Evolutionary conservation across 2,888 invertebrate genomes (phyloP).

Genomic region (Shargacucullia verbasci): DNA sequence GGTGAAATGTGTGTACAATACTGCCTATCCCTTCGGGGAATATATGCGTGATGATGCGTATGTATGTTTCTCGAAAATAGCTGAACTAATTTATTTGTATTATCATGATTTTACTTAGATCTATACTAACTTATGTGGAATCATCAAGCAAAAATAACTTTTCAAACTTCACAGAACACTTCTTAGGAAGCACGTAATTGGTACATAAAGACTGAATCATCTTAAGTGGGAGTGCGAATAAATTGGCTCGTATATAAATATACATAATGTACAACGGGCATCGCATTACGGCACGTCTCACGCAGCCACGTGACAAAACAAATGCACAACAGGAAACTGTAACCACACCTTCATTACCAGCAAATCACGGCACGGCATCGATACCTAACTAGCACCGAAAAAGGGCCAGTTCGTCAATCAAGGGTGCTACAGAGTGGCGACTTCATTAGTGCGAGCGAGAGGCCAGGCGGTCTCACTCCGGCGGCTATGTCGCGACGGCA

Average conservation of each 20-base stretch:
- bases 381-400: constrained; percentile 80
- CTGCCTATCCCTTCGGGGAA: too few species aligned
- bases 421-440: constrained; percentile 81
- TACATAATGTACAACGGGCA: constrained; percentile 3
- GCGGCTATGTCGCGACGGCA: constrained; percentile 83
- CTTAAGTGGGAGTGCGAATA: constrained; percentile 43
- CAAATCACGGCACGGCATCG: constrained; percentile 82
- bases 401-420: constrained; percentile 87
- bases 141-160: too few species aligned
- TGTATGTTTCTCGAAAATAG: too few species aligned
- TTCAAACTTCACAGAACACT: constrained; percentile 1
- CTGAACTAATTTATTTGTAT: too few species aligned
- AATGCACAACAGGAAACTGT: constrained; percentile 58
- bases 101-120: too few species aligned
- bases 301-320: constrained; percentile 9
- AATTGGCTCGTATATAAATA: constrained; percentile 24
- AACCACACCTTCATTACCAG: constrained; percentile 66
- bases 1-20: too few species aligned
- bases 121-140: too few species aligned
- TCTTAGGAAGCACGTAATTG: constrained; percentile 44
- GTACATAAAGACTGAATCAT: constrained; percentile 38
- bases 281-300: constrained; percentile 5
- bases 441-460: constrained; percentile 86
- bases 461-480: constrained; percentile 70
- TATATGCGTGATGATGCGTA: too few species aligned